Base-by-base conservation (phyloP, 2,888 invertebrate species). In the Hipparchia sbordonii region DNA sequence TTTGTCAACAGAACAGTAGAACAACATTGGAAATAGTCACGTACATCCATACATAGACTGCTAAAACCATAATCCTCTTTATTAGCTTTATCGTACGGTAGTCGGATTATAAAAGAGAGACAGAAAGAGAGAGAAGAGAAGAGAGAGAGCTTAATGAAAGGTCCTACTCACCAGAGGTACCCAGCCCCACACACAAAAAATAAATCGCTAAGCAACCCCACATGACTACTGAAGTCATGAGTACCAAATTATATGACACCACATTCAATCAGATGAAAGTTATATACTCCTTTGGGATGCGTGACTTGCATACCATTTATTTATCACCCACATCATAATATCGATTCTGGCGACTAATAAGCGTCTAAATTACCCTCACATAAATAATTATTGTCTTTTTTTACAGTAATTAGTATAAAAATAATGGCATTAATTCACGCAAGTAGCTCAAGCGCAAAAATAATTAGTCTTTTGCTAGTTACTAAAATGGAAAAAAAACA, bases 361-460 rank as follows among this genome's bases (percentile, higher is more conserved):
- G 10, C 5, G 13, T 62, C 13, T 61, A n/a, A 51, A 63, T 63
- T 63, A 23, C 63, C 63, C 63, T 48, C n/a, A 63, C 48, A 10
- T 63, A 6, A 48, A 62, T 62, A 62, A 48, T 62, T 48, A 48
- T 23, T 23, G 62, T 48, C 39, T 12, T 12, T 63, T 62, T 13
- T 63, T 48, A 23, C 48, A 23, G 46, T 23, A 63, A 23, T 23
- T 48, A 13, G 5, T 46, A 62, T 46, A 6, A 46, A 46, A 7
- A 48, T 12, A 56, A 13, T 57, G 23, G 3, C 23, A 57, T 8
- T 8, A 6, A 7, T 56, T 57, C 12, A 12, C 5, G 4, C 12
- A 48, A 48, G 48, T 48, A 12, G 12, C 54, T 54, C 54, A 54
- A 12, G n/a, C 3, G n/a, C 12, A 12, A n/a, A 54, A 54, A 10